Base-by-base conservation (phyloP, 1,140 invertebrate species). In the Drosophila persimilis region DNA sequence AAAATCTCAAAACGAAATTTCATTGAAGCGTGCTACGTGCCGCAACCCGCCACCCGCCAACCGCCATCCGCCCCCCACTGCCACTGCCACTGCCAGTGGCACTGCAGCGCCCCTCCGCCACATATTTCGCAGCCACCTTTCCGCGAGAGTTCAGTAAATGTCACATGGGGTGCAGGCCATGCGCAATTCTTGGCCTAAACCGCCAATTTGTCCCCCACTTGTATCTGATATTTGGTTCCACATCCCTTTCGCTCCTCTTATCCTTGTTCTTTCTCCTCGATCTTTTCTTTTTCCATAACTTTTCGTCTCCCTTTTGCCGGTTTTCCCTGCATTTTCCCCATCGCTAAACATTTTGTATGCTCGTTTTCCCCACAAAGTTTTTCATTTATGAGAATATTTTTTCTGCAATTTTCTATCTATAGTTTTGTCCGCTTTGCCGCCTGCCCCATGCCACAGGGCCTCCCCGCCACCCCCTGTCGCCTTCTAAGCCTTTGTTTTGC, bases 1-100 rank as follows among this genome's bases (percentile, higher is more conserved):
- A 26, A 26, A 47, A 70, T 52, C 65, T 31, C 70, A 73, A 39
- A 39, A 58, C 61, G 46, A 43, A 60, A 69, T 67, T 65, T 62
- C 71, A 75, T 75, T 74, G 61, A 74, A 74, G 72, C 72, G 72
- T 73, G 53, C 69, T 17, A 41, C 29, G 15, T n/a, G 15, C 22
- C 6, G 11, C 44, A 51, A 22, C 31, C n/a, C n/a, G 5, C 24
- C 24, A 24, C 24, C 24, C 24, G 5, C 5, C 24, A 20, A 1
- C 2, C 20, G 20, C 20, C 2, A 1, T 4, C 26, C 39, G 11
- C 6, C 13, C 31, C 31, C 13, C 43, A 22, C n/a, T 44, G 20
- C 20, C 20, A 20, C 13, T 44, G 13, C 53, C 31, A 29, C 22
- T 20, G 22, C 35, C 17, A 17, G 17, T 24, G 24, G 2, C 13